A percentile compares a stretch with the other conserved stretches of the same genome.
phyloP scores from a whole-genome alignment of 2,888 invertebrate genomes.

The Cantharis nigra region DNA sequence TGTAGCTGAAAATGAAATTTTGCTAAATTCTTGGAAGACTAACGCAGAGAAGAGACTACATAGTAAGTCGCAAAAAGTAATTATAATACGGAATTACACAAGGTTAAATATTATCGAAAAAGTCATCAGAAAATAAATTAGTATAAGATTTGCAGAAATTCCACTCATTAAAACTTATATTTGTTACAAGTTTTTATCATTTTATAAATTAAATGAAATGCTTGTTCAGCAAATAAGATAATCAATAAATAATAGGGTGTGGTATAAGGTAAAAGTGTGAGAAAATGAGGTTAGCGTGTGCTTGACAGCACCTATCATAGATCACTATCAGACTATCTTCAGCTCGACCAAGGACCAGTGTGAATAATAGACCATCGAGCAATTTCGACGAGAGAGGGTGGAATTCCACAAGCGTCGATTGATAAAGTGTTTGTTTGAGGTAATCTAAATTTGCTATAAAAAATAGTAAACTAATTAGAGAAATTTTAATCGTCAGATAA shows the following conservation, averaged over 20 bases:
- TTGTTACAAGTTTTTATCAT: background rate
- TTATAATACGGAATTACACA: background rate
- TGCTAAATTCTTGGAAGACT: background rate
- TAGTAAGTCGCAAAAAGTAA: background rate
- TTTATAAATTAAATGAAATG: slow-evolving; percentile 8
- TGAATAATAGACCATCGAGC: slow-evolving; percentile 34
- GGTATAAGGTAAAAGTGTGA: slow-evolving; percentile 27
- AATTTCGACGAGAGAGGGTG: slow-evolving; percentile 24
- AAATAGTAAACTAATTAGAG: background rate
- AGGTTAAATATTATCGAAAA: background rate
- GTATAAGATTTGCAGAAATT: background rate
- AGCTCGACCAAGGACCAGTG: slow-evolving; percentile 32
- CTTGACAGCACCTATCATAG: slow-evolving; percentile 35
- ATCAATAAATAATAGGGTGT: slow-evolving; percentile 28
- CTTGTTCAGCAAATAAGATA: slow-evolving; percentile 26
- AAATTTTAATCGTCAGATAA: background rate
- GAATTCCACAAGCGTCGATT: slow-evolving; percentile 28
- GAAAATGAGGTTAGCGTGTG: slow-evolving; percentile 33
- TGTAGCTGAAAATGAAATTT: background rate
- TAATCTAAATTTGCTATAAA: background rate
- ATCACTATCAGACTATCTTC: slow-evolving; percentile 35
- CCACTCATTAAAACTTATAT: background rate
- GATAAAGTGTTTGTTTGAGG: slow-evolving; percentile 25
- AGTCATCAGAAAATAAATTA: background rate
- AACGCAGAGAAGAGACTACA: background rate